Evolutionary conservation across 64 coral and sea anemone genomes (phyloP), one percentile per base, ranked within the genome.

Genomic region (Pocillopora damicornis): DNA sequence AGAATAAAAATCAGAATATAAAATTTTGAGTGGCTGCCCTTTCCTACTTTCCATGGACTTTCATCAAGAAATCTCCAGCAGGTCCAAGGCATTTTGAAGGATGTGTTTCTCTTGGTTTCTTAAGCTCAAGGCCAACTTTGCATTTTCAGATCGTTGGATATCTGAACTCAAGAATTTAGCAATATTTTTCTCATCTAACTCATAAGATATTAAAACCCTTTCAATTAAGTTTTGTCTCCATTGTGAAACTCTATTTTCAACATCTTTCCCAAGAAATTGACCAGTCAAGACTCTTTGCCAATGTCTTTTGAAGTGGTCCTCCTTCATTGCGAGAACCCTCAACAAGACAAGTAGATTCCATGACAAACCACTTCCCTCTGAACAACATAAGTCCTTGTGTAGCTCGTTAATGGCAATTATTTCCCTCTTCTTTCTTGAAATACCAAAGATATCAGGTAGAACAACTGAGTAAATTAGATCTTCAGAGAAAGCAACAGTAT

Each of bases 271-370:
- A 67, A 89, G 30, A 35, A 8, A 2, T 8, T 86, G 38, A 35
- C 90, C 90, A 89, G 76, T 75, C 17, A 92, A 60, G 35, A 76
- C 83, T 77, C 26, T 88, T 75, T 82, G 67, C 91, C 91, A 90
- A 17, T 71, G 59, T 60, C 16, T 61, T 66, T 66, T 58, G n/a
- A 97, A 36, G 6, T 51, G 75, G 9, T 69, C 62, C 65, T 76
- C 92, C 26, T 87, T 63, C 81, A 97, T 84, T 72, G 94, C 78
- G 64, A 98, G 76, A 38, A 98, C 81, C 89, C 84, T 84, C 37
- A 98, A 65, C 34, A 88, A 67, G 18, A 83, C 71, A 17, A 87
- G 69, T 15, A 90, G 23, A 38, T 79, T 94, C 96, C 96, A 98
- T 20, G 96, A 98, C 16, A 90, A 11, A 8, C 93, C 92, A 88